Base-by-base conservation (phyloP, 2,888 invertebrate genomes). In the Rambutsinella grinnellia region DNA sequence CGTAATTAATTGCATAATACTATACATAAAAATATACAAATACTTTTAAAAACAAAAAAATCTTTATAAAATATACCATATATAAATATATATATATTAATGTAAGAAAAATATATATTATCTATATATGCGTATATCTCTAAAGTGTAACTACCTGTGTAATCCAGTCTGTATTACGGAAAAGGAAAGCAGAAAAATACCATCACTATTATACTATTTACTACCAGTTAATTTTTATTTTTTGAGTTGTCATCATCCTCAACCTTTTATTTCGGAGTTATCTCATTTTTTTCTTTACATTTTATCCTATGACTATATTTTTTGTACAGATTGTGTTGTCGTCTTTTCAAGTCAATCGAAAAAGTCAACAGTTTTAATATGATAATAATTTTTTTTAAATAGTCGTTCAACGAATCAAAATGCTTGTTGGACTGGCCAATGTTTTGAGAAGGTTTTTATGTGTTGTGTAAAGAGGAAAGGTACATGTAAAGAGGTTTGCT, bases 121-220 rank as follows among this genome's bases (percentile, higher is more conserved):
- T 70, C 62, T 58, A 26, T 60, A 58, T 49, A 56, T 60, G 51
- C 54, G 24, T 70, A 68, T 60, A 46, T 53, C 58, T 36, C 6
- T 36, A 36, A 36, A 13, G 6, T 36, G 56, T 71, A 71, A 65
- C 65, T 72, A 72, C 72, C 72, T 72, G 72, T 72, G 65, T 72
- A 72, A n/a, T 72, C 72, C 72, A 72, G 72, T 72, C 72, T 72
- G 72, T 72, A 72, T 72, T 72, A 71, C 71, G 36, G 36, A 36
- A 36, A 13, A 13, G 13, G 36, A 36, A n/a, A n/a, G n/a, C n/a
- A n/a, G n/a, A n/a, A 71, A 63, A 69, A 62, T 51, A 65, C 63
- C 70, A 62, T 58, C 63, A 71, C 71, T 71, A 63, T 63, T 57
- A 71, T n/a, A n/a, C n/a, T n/a, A n/a, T n/a, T n/a, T n/a, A n/a